Conservation (phyloP, 2,113 vertebrate species). For the Elanus axillaris region DNA sequence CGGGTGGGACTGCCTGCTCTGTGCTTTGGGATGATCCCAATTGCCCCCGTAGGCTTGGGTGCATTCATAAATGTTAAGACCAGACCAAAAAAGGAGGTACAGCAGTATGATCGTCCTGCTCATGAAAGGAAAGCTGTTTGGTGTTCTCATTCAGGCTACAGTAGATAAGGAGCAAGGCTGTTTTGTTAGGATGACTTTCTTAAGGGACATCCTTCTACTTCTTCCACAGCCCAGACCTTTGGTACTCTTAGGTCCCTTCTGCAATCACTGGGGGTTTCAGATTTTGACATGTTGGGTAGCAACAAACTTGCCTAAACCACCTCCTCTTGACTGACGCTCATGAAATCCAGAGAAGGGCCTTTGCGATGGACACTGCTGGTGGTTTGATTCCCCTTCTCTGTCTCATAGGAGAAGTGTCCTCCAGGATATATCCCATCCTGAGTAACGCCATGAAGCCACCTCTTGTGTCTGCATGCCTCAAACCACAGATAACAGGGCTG, state of each 20-base stretch:
- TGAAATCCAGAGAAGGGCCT: background rate
- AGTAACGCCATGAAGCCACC: background rate
- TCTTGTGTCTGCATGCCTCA: background rate
- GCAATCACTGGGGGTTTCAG: background rate
- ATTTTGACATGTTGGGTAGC: background rate
- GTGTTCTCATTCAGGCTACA: background rate
- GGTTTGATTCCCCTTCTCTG: background rate
- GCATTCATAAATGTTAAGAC: background rate
- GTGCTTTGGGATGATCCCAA: background rate
- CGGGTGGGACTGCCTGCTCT: background rate
- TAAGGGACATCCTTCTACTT: background rate
- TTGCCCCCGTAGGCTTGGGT: fast-evolving
- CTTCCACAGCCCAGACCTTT: background rate
- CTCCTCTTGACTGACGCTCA: background rate
- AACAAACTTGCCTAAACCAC: background rate
- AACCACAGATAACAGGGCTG: background rate
- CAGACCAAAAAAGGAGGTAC: background rate
- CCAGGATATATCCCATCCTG: background rate
- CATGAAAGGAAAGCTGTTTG: background rate
- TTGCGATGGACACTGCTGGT: background rate
- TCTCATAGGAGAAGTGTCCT: background rate
- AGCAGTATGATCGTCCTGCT: fast-evolving
- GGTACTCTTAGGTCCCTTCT: background rate
- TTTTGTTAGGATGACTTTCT: background rate
- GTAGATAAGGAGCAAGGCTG: background rate